Evolutionary conservation across 1,140 invertebrate species (phyloP), one percentile per base, ranked within the genome.

Genomic region (Batillaria attramentaria): DNA sequence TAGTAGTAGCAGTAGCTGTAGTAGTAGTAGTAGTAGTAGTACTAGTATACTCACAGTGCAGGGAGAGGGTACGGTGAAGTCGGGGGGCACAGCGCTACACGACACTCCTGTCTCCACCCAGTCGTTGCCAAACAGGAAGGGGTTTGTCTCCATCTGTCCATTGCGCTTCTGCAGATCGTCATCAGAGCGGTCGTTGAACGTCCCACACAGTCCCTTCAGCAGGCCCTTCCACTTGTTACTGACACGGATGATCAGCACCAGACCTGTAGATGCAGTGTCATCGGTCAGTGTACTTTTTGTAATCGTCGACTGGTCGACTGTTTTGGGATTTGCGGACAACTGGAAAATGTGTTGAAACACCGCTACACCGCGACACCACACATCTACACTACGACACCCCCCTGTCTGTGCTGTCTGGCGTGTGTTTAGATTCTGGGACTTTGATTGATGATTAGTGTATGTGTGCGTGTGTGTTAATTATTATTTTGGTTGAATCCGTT

Each of bases 181-280:
- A 39, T 72, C 62, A 43, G 54, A 60, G 46, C 81, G 75, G 18
- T 41, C 68, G 69, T 83, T 57, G 54, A 73, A 79, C n/a, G 81
- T 79, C 18, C 82, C 80, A 77, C 82, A 83, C 20, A 83, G 46
- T 28, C 82, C 82, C n/a, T 24, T 2, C 41, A 73, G 35, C 46
- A 65, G 72, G 18, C 57, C 66, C 50, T 66, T 62, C 62, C 72
- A 82, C 24, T 62, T 24, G 4, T 57, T 70, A 8, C 41, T 62
- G 28, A 82, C 41, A 8, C 72, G 54, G 2, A 82, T 68, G 6
- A 50, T 41, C 20, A 79, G 62, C 20, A 66, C 1, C 5, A 75
- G 79, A 13, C 60, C 80, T 81, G 46, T 16, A 57, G 20, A 65
- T 46, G n/a, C 28, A 35, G 33, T 69, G 46, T 33, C 1, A 68